These are phyloP conservation scores for Daktulosphaira vitifoliae DNA, from an alignment of 1,140 invertebrate species.

Conservation along the genomic window DNA sequence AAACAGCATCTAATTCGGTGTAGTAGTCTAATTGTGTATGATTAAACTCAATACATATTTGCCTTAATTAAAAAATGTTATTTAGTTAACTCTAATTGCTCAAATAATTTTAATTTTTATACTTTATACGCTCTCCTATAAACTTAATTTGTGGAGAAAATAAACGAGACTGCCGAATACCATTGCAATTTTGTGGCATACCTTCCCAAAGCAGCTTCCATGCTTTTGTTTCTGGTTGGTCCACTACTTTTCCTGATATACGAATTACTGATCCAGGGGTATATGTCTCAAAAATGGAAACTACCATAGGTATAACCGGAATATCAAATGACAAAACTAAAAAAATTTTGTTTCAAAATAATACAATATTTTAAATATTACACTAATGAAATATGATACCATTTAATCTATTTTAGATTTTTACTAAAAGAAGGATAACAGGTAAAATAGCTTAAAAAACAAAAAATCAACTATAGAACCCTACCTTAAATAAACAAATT, in stretches of 20 bases:
- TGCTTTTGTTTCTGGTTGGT: conserved; percentile 43
- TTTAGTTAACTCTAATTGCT: neutral
- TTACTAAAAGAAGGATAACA: no score
- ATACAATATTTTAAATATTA: neutral
- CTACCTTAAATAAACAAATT: neutral
- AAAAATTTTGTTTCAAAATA: conserved; percentile 37
- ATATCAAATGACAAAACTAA: conserved; percentile 64
- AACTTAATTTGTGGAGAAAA: conserved; percentile 63
- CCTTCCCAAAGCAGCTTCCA: conserved; percentile 75
- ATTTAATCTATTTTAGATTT: no score
- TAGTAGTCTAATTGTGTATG: conserved; percentile 72
- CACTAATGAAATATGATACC: neutral
- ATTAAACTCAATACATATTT: conserved; percentile 74
- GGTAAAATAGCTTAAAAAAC: neutral
- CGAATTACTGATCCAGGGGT: conserved; percentile 79
- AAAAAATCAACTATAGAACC: neutral
- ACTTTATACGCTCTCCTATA: conserved; percentile 43
- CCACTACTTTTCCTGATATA: conserved; percentile 50
- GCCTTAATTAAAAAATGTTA: conserved; percentile 46
- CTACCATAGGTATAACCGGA: conserved; percentile 62
- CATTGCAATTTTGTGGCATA: conserved; percentile 52
- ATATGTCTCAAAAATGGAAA: conserved; percentile 80
- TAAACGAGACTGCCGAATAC: conserved; percentile 52
- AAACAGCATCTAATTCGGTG: conserved; percentile 77
- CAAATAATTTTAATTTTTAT: neutral